Conservation (phyloP, 2,797 vertebrate genomes). For the Melanotaenia boesemani region DNA sequence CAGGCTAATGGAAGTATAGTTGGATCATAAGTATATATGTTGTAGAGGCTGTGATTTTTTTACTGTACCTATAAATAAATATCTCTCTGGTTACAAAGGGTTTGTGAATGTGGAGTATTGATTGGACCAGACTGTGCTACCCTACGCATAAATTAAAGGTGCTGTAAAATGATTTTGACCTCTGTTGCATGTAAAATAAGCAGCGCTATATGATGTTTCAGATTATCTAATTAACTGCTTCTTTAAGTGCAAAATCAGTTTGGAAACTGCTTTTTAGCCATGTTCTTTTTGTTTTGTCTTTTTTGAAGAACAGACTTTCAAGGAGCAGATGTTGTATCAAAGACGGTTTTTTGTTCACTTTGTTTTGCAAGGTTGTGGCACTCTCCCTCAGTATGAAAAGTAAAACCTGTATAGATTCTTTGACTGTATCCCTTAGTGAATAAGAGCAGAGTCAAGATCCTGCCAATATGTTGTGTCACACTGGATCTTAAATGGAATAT, state of each 20-base stretch:
- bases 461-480: conserved; percentile 35
- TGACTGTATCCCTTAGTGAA: conserved; percentile 25
- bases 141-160: conserved; percentile 11
- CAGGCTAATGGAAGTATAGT: conserved; percentile 43
- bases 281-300: conserved; percentile 6
- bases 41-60: conserved; percentile 37
- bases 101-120: conserved; percentile 22
- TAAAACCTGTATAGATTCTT: conserved; percentile 42
- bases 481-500: conserved; percentile 27
- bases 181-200: conserved; percentile 30
- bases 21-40: conserved; percentile 39
- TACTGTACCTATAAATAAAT: conserved; percentile 35
- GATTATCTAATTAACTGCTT: conserved; percentile 25
- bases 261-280: conserved; percentile 28
- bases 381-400: conserved; percentile 32
- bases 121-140: conserved; percentile 1
- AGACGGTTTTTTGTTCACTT: conserved; percentile 18
- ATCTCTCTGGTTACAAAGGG: conserved; percentile 15
- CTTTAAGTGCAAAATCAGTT: conserved; percentile 43
- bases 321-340: conserved; percentile 35
- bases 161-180: conserved; percentile 12
- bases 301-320: conserved; percentile 31
- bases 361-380: conserved; percentile 25
- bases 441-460: conserved; percentile 40
- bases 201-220: conserved; percentile 22